Conservation (phyloP, 2,113 vertebrate species). For the Phocoena sinus region DNA sequence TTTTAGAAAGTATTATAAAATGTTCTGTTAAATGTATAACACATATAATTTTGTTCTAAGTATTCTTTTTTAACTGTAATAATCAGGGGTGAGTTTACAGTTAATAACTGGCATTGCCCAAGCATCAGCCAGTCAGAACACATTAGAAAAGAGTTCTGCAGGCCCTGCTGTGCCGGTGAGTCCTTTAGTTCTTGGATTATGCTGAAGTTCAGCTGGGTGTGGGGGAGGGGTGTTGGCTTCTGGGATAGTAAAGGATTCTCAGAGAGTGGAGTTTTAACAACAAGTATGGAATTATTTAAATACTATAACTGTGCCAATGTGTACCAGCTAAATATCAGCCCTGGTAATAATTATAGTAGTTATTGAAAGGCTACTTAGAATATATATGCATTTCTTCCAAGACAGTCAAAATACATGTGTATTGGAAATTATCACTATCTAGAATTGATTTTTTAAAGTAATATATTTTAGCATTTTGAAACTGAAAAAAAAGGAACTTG, state of each 20-base stretch:
- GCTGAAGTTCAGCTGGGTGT: rapidly evolving
- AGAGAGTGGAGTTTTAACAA: neutral
- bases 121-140: neutral
- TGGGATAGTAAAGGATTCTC: neutral
- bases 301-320: neutral
- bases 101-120: neutral
- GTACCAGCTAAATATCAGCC: neutral
- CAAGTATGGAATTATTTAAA: neutral
- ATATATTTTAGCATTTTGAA: neutral
- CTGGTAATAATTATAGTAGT: neutral
- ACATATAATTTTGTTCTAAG: conserved; percentile 61
- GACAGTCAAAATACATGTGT: neutral
- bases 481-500: neutral
- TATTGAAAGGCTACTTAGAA: neutral
- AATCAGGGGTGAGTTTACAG: neutral
- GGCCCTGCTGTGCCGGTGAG: neutral
- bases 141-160: neutral
- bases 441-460: neutral
- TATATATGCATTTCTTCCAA: neutral
- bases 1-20: conserved; percentile 50
- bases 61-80: conserved; percentile 31
- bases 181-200: neutral
- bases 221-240: rapidly evolving
- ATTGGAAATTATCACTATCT: neutral
- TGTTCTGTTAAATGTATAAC: conserved; percentile 49